Evolutionary conservation across 2,797 vertebrate genomes (phyloP), one percentile per base, ranked within the genome.

Genomic region (Oreochromis grahami): DNA sequence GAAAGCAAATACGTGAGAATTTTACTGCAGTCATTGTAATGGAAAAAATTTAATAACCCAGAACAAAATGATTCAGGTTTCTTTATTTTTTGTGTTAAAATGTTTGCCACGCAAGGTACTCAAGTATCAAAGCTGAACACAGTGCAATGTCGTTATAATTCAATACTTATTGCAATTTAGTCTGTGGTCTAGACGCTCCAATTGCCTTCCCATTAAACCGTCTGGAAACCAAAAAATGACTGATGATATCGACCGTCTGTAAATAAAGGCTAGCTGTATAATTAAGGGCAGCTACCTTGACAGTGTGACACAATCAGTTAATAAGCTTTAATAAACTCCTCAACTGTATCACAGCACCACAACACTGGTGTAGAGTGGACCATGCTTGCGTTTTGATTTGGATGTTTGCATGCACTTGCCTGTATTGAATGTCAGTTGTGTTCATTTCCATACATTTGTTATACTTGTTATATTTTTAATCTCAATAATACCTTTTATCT

Each of bases 151-250:
- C 29, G 19, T 63, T 41, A 87, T 82, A 68, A 86, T 82, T 87
- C 21, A 50, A 17, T 34, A 55, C 65, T 81, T 85, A 84, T 80
- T 15, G 32, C 9, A 53, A 34, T 58, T 79, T 79, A 76, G 26
- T 43, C 65, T 86, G 72, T 81, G 60, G 85, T 83, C 72, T 79
- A 79, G 82, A 83, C 79, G 10, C 74, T 70, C 26, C 56, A 80
- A 78, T 84, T 81, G 45, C 83, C 83, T 79, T 89, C 45, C 34
- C 79, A 91, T 88, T 87, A 87, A 74, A 21, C 50, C 29, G 79
- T 86, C 89, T 87, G 85, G 79, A 87, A 86, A 83, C 65, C 58
- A 38, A 78, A 79, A 80, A 53, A 90, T 89, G 86, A 91, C 80
- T 76, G 78, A 87, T 89, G 89, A 82, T 63, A 63, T 32, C 68